Percentiles rank a stretch among this genome's conserved stretches.
Conservation (phyloP, 2,888 invertebrate species). For the Tenthredo scrophulariae region DNA sequence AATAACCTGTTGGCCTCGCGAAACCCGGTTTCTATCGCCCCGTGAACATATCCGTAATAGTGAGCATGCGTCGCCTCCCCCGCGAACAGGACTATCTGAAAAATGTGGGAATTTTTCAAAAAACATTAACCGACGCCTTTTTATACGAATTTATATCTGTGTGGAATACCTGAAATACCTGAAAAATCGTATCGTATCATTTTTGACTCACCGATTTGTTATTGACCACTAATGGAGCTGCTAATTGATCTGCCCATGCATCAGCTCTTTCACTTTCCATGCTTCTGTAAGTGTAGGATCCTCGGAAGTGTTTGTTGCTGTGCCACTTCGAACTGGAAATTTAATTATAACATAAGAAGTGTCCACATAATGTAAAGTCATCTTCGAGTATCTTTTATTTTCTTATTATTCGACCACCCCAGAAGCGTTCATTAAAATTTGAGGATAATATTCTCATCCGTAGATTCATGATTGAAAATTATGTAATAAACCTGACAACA, state of each 20-base stretch:
- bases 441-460: background rate
- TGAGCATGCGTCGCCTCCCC: background rate
- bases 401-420: background rate
- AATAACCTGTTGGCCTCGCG: background rate
- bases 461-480: background rate
- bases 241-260: conserved; percentile 79
- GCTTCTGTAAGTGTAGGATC: conserved; percentile 84
- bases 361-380: background rate
- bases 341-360: background rate
- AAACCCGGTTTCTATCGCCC: background rate
- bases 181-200: no score
- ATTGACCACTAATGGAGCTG: conserved; percentile 80
- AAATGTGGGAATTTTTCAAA: background rate
- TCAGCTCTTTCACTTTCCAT: conserved; percentile 78
- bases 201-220: conserved; percentile 56
- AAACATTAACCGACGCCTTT: background rate
- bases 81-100: background rate
- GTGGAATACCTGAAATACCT: no score
- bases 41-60: background rate
- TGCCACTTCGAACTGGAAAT: conserved; percentile 84
- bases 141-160: background rate
- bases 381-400: background rate
- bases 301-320: conserved; percentile 83
- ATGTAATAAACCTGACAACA: background rate
- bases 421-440: background rate